Evolutionary conservation across 2,113 vertebrate genomes (phyloP).

Genomic region (Trinectes maculatus): DNA sequence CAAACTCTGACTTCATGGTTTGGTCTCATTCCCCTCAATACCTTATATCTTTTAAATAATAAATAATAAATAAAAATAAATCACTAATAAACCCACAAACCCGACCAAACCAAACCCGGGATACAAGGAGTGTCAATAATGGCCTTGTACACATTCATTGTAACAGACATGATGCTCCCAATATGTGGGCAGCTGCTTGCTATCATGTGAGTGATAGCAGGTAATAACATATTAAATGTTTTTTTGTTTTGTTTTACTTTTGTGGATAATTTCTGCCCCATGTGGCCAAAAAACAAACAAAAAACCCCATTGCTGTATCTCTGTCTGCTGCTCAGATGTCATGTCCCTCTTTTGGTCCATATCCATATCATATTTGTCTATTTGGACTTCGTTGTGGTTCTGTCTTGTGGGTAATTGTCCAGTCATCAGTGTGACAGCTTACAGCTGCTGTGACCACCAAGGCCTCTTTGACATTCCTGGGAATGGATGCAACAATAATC

Average conservation of each 20-base stretch:
- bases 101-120: no score
- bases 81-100: no score
- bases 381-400: slow-evolving; percentile 17
- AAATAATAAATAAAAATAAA: no score
- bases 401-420: slow-evolving; percentile 25
- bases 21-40: no score
- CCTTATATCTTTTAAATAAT: no score
- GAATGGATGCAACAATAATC: slow-evolving; percentile 23
- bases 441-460: slow-evolving; percentile 46
- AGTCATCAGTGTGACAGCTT: slow-evolving; percentile 47
- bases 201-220: no score
- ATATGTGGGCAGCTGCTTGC: no score
- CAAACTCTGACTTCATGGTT: no score
- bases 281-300: not conserved
- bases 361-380: no score
- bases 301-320: not conserved
- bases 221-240: not conserved
- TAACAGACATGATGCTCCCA: no score
- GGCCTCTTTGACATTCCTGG: slow-evolving; percentile 31
- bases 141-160: no score
- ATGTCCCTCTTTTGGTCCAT: not conserved
- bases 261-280: slow-evolving; percentile 3
- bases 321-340: slow-evolving; percentile 4
- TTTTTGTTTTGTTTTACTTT: not conserved
- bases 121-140: no score